Conservation (phyloP, 2,888 invertebrate species). For the Lasioglossum figueresi region DNA sequence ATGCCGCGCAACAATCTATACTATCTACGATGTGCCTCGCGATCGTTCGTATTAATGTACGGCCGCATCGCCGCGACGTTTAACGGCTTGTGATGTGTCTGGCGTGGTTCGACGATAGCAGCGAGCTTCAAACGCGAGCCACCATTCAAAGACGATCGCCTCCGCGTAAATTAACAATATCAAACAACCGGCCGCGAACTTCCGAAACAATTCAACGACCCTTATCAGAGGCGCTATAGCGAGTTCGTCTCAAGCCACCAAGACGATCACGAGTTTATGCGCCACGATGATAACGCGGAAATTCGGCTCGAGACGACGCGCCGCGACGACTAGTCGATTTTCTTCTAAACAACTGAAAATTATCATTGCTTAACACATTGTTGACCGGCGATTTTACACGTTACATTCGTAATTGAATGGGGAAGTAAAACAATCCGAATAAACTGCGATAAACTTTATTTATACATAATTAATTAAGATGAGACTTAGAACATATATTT, state of each 20-base stretch:
- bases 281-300: background rate
- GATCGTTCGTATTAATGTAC: slow-evolving; percentile 1
- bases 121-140: background rate
- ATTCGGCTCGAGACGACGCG: background rate
- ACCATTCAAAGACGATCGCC: background rate
- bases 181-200: slow-evolving; percentile 19
- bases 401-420: too few species aligned
- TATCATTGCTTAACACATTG: too few species aligned
- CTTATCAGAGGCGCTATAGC: background rate
- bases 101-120: background rate
- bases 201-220: slow-evolving; percentile 18
- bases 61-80: background rate
- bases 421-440: too few species aligned
- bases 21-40: background rate
- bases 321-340: background rate
- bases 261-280: background rate
- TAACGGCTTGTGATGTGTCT: background rate
- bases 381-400: too few species aligned
- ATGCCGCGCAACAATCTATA: slow-evolving; percentile 9
- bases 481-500: too few species aligned
- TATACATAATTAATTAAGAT: too few species aligned
- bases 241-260: background rate
- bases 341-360: background rate
- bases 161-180: slow-evolving; percentile 30
- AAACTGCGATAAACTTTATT: too few species aligned